Evolutionary conservation across 2,888 invertebrate genomes (phyloP).

Genomic region (Platycheirus rosarum): DNA sequence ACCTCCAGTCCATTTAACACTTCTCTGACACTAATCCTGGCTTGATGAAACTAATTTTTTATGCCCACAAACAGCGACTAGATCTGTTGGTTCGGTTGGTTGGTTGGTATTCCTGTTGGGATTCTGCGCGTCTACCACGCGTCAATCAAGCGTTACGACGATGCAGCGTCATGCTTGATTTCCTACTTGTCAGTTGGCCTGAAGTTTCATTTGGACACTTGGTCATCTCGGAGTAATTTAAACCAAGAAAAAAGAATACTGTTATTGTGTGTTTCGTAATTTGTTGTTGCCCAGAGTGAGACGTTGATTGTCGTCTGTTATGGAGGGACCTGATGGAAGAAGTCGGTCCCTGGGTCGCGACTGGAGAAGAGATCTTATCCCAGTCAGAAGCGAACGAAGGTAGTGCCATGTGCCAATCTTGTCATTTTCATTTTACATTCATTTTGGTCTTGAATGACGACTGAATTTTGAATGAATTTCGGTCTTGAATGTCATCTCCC

Average conservation of each 20-base stretch:
- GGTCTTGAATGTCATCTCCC: slow-evolving; percentile 52
- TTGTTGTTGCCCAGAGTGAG: slow-evolving; percentile 39
- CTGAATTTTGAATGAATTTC: slow-evolving; percentile 66
- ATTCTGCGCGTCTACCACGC: slow-evolving; percentile 65
- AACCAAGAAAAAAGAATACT: slow-evolving; percentile 25
- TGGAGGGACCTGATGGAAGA: slow-evolving; percentile 22
- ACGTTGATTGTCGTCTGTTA: slow-evolving; percentile 57
- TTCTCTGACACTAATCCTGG: slow-evolving; percentile 83
- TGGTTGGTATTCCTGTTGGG: slow-evolving; percentile 53
- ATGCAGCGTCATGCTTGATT: slow-evolving; percentile 82
- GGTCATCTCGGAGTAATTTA: slow-evolving; percentile 64
- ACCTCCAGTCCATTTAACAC: slow-evolving; percentile 83
- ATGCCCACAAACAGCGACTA: slow-evolving; percentile 73
- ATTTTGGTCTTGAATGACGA: slow-evolving; percentile 55
- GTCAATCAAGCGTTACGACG: slow-evolving; percentile 76
- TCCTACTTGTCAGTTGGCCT: slow-evolving; percentile 80
- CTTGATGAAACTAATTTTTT: slow-evolving; percentile 83
- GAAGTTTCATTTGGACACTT: slow-evolving; percentile 71
- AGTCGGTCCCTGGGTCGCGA: slow-evolving; percentile 40
- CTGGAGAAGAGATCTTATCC: slow-evolving; percentile 63
- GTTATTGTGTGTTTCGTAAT: slow-evolving; percentile 14
- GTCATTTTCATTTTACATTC: slow-evolving; percentile 60
- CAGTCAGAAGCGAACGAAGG: slow-evolving; percentile 53
- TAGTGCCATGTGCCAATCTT: slow-evolving; percentile 73
- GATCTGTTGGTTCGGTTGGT: slow-evolving; percentile 43